Evolutionary conservation across 2,797 vertebrate genomes (phyloP).

Genomic region (Cichlasoma orientale): DNA sequence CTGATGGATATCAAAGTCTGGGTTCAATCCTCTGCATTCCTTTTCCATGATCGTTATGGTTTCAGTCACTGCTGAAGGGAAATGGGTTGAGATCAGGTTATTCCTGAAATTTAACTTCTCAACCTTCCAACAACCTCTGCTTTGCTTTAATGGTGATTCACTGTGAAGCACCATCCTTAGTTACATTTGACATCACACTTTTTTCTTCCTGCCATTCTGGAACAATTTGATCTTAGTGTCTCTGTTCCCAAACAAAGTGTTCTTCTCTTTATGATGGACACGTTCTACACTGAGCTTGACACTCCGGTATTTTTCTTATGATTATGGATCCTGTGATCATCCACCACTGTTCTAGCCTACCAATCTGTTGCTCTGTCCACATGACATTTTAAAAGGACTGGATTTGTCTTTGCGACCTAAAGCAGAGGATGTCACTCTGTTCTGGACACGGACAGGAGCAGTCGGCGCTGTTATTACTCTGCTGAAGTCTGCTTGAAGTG

Average conservation of each 20-base stretch:
- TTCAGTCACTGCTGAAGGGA: background rate
- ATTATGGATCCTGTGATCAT: accelerated
- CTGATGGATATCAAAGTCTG: background rate
- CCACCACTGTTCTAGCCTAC: background rate
- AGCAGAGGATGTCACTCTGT: background rate
- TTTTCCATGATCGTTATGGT: background rate
- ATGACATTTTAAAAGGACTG: accelerated
- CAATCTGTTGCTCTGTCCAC: background rate
- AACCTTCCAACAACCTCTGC: accelerated
- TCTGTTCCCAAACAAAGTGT: too few species aligned
- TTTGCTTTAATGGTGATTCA: background rate
- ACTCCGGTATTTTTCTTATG: background rate
- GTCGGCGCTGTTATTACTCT: background rate
- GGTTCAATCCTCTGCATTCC: background rate
- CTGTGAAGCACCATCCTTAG: background rate
- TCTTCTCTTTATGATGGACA: too few species aligned
- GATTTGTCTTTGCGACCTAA: background rate
- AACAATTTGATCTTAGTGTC: background rate
- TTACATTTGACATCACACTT: background rate
- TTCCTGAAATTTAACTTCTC: background rate
- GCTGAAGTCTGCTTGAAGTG: background rate
- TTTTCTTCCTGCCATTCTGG: too few species aligned
- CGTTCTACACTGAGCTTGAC: too few species aligned
- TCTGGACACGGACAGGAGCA: background rate
- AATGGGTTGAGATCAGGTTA: background rate